Percentiles rank a stretch among this genome's conserved stretches.
Conservation (phyloP, 2,113 vertebrate species). For the Himantopus leucocephalus region DNA sequence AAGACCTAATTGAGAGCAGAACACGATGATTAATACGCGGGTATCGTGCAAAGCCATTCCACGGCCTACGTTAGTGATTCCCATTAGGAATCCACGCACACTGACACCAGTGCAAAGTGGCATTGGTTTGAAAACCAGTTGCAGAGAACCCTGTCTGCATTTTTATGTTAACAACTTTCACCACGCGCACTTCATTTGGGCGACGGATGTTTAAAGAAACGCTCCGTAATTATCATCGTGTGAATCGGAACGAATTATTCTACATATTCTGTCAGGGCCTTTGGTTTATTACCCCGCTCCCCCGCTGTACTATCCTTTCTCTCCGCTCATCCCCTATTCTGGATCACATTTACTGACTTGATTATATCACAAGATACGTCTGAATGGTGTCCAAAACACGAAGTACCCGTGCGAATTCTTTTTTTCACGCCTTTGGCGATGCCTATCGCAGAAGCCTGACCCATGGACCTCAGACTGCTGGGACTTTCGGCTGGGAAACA, state of each 20-base stretch:
- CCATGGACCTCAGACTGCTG: background rate
- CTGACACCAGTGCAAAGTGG: constrained; percentile 10
- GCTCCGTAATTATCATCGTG: background rate
- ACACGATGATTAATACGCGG: background rate
- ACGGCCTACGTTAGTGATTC: background rate
- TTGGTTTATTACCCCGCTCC: background rate
- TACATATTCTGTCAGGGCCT: background rate
- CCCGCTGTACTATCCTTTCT: background rate
- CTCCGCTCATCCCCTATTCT: background rate
- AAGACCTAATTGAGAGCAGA: background rate
- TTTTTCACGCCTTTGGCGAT: background rate
- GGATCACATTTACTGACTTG: background rate
- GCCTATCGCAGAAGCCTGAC: background rate
- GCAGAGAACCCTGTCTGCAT: background rate
- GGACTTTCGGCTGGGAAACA: background rate
- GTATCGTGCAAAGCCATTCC: background rate
- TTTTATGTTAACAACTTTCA: constrained; percentile 39
- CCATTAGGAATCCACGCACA: background rate
- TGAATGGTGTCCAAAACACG: background rate
- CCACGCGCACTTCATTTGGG: background rate
- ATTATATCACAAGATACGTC: background rate
- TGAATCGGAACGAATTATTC: background rate
- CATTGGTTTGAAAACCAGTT: constrained; percentile 3
- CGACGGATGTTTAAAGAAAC: background rate
- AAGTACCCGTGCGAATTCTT: background rate